These are phyloP conservation scores for Zaprionus tsacasi DNA, from an alignment of 1,140 invertebrate species.

Conservation along the genomic window DNA sequence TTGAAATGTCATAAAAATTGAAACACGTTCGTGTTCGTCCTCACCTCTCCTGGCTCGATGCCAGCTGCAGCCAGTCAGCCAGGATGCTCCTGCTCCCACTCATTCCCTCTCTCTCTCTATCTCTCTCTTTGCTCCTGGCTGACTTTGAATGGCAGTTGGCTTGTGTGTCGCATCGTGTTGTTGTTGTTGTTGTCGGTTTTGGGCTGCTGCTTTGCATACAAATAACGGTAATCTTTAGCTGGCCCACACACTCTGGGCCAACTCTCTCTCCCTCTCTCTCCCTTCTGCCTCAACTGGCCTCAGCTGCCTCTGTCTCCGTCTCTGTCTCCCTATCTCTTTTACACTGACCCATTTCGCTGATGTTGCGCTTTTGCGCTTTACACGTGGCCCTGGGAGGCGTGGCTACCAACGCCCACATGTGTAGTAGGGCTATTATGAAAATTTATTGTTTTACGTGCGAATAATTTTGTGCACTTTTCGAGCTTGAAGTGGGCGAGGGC, in stretches of 20 bases:
- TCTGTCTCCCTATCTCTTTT: background rate
- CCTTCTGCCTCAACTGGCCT: constrained; percentile 6
- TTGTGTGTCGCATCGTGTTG: constrained; percentile 30
- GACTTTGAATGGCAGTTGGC: constrained; percentile 56
- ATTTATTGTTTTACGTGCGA: constrained; percentile 75
- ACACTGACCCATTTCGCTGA: constrained; percentile 58
- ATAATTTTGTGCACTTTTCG: constrained; percentile 43
- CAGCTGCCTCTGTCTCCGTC: background rate
- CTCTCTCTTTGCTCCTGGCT: constrained; percentile 18
- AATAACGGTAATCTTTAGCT: constrained; percentile 72
- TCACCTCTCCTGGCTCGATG: constrained; percentile 18
- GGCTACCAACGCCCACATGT: background rate
- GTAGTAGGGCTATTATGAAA: constrained; percentile 56
- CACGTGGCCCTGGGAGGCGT: constrained; percentile 46
- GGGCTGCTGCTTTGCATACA: constrained; percentile 74
- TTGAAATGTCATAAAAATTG: constrained; percentile 79
- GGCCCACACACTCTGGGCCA: constrained; percentile 19
- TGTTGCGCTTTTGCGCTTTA: constrained; percentile 70
- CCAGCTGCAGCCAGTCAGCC: constrained; percentile 21
- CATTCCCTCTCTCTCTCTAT: constrained; percentile 6
- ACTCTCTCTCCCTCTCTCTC: background rate
- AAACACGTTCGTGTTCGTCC: constrained; percentile 59
- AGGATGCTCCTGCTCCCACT: background rate
- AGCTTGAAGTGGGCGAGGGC: background rate
- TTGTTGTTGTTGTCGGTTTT: constrained; percentile 45